phyloP scores from a whole-genome alignment of 2,888 invertebrate species.

The Brenthis hecate region DNA sequence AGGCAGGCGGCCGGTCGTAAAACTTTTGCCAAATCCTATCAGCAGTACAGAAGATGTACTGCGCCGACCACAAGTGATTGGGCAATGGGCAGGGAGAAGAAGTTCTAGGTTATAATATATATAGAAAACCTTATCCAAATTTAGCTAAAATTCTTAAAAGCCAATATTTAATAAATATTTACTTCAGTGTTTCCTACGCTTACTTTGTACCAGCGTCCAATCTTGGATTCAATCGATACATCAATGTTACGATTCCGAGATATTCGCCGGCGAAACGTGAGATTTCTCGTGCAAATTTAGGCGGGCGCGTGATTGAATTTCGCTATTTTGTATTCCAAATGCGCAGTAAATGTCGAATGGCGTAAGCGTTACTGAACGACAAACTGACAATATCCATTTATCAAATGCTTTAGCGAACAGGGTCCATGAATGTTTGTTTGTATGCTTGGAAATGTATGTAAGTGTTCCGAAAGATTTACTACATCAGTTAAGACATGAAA shows the following conservation, averaged over 20 bases:
- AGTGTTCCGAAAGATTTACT: not conserved
- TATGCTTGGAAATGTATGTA: not conserved
- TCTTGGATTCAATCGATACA: constrained; percentile 23
- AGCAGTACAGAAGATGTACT: no score
- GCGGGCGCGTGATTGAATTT: constrained; percentile 59
- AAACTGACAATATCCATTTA: constrained; percentile 55
- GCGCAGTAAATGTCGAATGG: constrained; percentile 41
- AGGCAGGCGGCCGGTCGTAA: no score
- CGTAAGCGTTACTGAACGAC: constrained; percentile 48
- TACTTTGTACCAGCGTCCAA: constrained; percentile 12
- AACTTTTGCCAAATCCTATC: no score
- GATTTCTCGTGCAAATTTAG: constrained; percentile 57
- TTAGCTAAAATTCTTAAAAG: not conserved
- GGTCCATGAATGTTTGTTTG: constrained; percentile 21
- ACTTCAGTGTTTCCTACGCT: not conserved
- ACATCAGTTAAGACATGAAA: not conserved
- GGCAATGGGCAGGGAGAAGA: no score
- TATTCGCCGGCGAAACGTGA: constrained; percentile 59
- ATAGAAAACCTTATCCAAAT: not conserved
- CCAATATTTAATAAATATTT: not conserved
- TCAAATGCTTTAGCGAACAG: constrained; percentile 47
- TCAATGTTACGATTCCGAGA: constrained; percentile 47
- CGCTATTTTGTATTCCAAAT: constrained; percentile 56
- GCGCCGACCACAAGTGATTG: no score
- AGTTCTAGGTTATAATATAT: no score